Evolutionary conservation across 2,797 vertebrate species (phyloP).

Genomic region (Pseudomugil gertrudae): DNA sequence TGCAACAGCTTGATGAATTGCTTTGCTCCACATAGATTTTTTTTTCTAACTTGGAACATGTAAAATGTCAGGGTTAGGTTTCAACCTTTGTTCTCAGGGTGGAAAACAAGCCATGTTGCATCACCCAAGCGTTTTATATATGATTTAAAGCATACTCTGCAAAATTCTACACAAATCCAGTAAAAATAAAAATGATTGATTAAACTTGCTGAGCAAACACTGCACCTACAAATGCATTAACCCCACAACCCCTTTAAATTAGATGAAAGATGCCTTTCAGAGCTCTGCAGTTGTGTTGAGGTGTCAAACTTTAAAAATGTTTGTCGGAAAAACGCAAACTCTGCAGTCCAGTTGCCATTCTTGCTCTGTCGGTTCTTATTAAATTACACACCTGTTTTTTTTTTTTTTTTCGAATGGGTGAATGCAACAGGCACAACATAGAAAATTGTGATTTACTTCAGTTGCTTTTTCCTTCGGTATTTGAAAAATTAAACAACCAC

Average conservation of each 20-base stretch:
- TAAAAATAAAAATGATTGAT: constrained; percentile 11
- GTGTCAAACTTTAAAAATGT: constrained; percentile 29
- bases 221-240: constrained; percentile 8
- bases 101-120: constrained; percentile 12
- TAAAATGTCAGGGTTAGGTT: constrained; percentile 14
- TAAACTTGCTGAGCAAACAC: constrained; percentile 6
- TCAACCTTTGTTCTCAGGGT: constrained; percentile 15
- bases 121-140: not conserved
- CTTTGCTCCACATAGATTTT: constrained; percentile 1
- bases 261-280: constrained; percentile 12
- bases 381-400: constrained; percentile 42
- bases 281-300: constrained; percentile 5
- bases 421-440: not conserved
- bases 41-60: constrained; percentile 20
- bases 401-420: too few species aligned
- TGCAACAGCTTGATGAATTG: constrained; percentile 7
- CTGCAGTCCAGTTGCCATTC: constrained; percentile 11
- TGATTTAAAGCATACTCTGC: not conserved
- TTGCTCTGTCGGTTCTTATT: constrained; percentile 19
- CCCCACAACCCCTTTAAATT: constrained; percentile 2
- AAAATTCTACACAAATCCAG: not conserved
- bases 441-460: constrained; percentile 28
- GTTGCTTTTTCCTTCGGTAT: constrained; percentile 4
- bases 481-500: constrained; percentile 19
- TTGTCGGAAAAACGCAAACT: constrained; percentile 14